A percentile compares a stretch with the other conserved stretches of the same genome.
Conservation (phyloP, 1,140 invertebrate genomes). For the Euwallacea fornicatus region DNA sequence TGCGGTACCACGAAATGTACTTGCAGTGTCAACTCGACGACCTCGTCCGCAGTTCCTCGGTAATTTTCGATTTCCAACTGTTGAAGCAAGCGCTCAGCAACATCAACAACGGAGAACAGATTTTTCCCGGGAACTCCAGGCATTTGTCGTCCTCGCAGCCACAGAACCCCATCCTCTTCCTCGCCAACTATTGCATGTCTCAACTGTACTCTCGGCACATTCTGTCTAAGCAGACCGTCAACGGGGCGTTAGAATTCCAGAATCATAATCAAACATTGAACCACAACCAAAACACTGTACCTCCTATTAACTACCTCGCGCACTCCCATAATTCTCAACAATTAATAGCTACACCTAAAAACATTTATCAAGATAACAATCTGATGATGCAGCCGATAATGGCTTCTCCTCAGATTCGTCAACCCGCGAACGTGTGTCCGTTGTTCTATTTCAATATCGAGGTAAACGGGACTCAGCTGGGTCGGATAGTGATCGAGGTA, state of each 20-base stretch:
- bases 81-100: constrained; percentile 66
- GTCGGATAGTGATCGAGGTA: constrained; percentile 81
- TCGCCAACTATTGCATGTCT: constrained; percentile 74
- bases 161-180: constrained; percentile 66
- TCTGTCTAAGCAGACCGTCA: constrained; percentile 61
- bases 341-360: constrained; percentile 51
- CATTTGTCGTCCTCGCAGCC: constrained; percentile 52
- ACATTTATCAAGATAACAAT: constrained; percentile 48
- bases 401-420: constrained; percentile 56
- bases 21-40: constrained; percentile 72
- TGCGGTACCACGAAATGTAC: constrained; percentile 71
- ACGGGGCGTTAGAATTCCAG: constrained; percentile 61
- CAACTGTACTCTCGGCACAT: constrained; percentile 71
- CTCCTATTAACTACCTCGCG: constrained; percentile 55
- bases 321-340: constrained; percentile 43
- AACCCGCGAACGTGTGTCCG: constrained; percentile 62
- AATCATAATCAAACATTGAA: constrained; percentile 45
- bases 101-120: constrained; percentile 60
- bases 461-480: constrained; percentile 68
- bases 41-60: constrained; percentile 65
- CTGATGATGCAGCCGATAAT: constrained; percentile 50
- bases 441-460: constrained; percentile 78
- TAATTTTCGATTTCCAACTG: constrained; percentile 66
- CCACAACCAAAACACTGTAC: constrained; percentile 44
- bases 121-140: constrained; percentile 54